Base-by-base conservation (phyloP, 2,113 vertebrate species). In the Varanus salvator region DNA sequence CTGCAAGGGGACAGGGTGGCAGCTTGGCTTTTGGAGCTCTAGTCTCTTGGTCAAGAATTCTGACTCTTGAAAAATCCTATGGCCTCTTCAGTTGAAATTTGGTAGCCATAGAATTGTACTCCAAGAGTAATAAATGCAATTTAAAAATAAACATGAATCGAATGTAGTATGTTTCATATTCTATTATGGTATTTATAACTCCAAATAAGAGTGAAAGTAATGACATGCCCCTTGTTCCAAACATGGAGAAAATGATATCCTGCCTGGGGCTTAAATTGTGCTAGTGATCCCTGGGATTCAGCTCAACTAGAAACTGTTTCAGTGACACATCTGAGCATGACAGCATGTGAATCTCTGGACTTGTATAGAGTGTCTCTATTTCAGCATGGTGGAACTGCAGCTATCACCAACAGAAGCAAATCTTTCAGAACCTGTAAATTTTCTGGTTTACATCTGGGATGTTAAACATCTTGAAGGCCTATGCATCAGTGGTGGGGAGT, bases 311-410 rank as follows among this genome's bases (percentile, higher is more conserved):
- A 57, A 81, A 1, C 6, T 38, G 14, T 52, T 69, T 87, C 64
- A 87, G 29, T n/a, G 69, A 9, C 31, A 80, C 60, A n/a, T 15
- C 14, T 72, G 31, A 80, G 23, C 12, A 12, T 14, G 54, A 12
- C 11, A 54, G 71, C 80, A 80, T 87, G 31, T 71, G 9, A 14
- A 80, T 66, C 3, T 82, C 5, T 27, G 4, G 19, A 14, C 15
- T 38, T 38, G 14, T 75, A 34, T 60, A 76, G 52, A 25, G n/a
- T 75, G 11, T 21, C 25, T 48, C 27, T 7, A 48, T 21, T 9
- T 25, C 15, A 64, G 38, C 50, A 83, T 38, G 19, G 25, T 74
- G n/a, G n/a, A 88, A 82, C 68, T 88, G 78, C 52, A 88, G 87
- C 86, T 76, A 72, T 27, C 76, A 69, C 6, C 48, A 87, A 23